Base-by-base conservation (phyloP, 2,888 invertebrate genomes). In the Furcula furcula region DNA sequence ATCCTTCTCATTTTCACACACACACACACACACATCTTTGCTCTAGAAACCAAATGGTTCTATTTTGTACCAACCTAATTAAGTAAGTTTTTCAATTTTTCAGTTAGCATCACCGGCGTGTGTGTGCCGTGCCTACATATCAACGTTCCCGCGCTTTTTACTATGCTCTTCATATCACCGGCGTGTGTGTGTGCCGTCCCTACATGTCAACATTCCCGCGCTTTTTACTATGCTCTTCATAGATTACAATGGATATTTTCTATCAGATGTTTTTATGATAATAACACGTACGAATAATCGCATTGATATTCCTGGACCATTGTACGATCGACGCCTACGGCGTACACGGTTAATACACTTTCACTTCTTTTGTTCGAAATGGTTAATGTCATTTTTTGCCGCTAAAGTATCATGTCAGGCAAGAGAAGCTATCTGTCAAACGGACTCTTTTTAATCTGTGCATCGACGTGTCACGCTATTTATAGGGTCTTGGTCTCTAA, bases 361-460 rank as follows among this genome's bases (percentile, higher is more conserved):
- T 83, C 82, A 67, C 83, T 77, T 63, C 74, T 70, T 78, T 83
- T 83, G 83, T 83, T 78, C 62, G 56, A 29, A 46, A 35, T 58
- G 68, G 65, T 64, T 58, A 64, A 68, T 61, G 64, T 62, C 64
- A 69, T 52, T 77, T 77, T 82, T 77, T 76, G 63, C 57, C 54
- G 58, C 55, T 65, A 61, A 68, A 67, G 72, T 75, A 70, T 68
- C 71, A 61, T 67, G 70, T 75, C 72, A 65, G 65, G 63, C 63
- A 65, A 62, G 67, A 61, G 61, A 9, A 51, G 58, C 55, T 63
- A 68, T 70, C 68, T 67, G 70, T 70, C 66, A 61, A 49, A 47
- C 59, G 66, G 67, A 70, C 62, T 60, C n/a, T 75, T 80, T 80
- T 79, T 72, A 76, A 76, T 78, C 71, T 48, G 46, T 44, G 46